phyloP scores from a whole-genome alignment of 2,113 vertebrate genomes.

The Serilophus lunatus region DNA sequence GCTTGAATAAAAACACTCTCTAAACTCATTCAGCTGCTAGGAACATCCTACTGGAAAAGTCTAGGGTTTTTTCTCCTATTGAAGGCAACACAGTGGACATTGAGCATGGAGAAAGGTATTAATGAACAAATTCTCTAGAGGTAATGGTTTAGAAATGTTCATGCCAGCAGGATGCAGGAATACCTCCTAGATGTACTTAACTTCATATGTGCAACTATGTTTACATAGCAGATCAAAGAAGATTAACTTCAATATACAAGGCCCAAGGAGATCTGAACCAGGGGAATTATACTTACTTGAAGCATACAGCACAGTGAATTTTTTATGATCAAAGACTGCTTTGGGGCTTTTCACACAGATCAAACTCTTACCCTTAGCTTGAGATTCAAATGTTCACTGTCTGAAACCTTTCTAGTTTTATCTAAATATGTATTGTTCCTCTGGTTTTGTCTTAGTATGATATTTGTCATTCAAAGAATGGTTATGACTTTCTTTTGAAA shows the following conservation, averaged over 20 bases:
- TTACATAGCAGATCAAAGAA: constrained; percentile 3
- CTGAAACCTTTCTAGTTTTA: background rate
- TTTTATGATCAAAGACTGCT: background rate
- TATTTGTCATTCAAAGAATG: background rate
- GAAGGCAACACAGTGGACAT: background rate
- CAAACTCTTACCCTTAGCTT: background rate
- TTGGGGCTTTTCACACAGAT: background rate
- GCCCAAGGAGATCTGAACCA: background rate
- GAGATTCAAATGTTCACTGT: background rate
- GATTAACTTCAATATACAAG: background rate
- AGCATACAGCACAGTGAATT: background rate
- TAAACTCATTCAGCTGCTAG: background rate
- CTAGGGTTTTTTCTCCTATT: background rate
- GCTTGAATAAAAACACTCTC: background rate
- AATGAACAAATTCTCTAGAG: background rate
- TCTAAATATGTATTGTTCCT: background rate
- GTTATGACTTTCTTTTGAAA: background rate
- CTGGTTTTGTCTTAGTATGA: background rate
- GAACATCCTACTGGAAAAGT: background rate
- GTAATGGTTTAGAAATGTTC: background rate
- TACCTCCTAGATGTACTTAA: background rate
- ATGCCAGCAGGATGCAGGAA: background rate
- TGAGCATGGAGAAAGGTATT: background rate
- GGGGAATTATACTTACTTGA: background rate
- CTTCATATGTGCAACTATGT: background rate